Evolutionary conservation across 2,797 vertebrate genomes (phyloP), one percentile per base, ranked within the genome.

Genomic region (Liparis tanakae): DNA sequence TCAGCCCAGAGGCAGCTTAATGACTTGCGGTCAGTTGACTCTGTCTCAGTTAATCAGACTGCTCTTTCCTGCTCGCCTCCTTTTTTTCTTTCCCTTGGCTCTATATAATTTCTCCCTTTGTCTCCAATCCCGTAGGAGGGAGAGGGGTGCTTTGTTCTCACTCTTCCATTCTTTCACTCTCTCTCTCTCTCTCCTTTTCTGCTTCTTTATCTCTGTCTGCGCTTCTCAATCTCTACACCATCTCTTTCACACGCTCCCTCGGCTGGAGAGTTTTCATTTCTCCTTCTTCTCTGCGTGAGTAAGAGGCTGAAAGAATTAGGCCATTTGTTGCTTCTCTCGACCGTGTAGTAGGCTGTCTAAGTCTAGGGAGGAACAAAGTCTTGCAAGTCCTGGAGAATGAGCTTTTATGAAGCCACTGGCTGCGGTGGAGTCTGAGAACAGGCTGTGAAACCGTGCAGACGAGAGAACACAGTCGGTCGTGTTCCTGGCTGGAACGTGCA

Each of bases 1-100:
- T 91, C 86, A 80, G 88, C 90, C 92, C 87, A 88, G 79, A 90
- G 89, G 90, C 88, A 76, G 88, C 91, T 92, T 93, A 93, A 94
- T 93, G 90, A 92, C 90, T 92, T 90, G 92, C 86, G 90, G 91
- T 93, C 88, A 92, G 90, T 90, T 90, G 88, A 88, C 87, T 93
- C 92, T 90, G 91, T 94, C 91, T 94, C 91, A 92, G 90, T 93
- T 92, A 92, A 93, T 93, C 90, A 91, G 88, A 86, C 85, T 87
- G 85, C 90, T 93, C 88, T 87, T 89, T 92, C 88, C 83, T 1
- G 44, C 70, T 82, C 34, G 70, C 70, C 71, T 76, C 63, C 54
- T 65, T 79, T 63, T 53, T 37, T 48, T 36, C 18, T 79, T 82
- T 65, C 64, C 62, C 55, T 74, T 82, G 68, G 79, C 77, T 86